A percentile compares a stretch with the other conserved stretches of the same genome.
Conservation (phyloP, 2,797 vertebrate species). For the Miopithecus talapoin region DNA sequence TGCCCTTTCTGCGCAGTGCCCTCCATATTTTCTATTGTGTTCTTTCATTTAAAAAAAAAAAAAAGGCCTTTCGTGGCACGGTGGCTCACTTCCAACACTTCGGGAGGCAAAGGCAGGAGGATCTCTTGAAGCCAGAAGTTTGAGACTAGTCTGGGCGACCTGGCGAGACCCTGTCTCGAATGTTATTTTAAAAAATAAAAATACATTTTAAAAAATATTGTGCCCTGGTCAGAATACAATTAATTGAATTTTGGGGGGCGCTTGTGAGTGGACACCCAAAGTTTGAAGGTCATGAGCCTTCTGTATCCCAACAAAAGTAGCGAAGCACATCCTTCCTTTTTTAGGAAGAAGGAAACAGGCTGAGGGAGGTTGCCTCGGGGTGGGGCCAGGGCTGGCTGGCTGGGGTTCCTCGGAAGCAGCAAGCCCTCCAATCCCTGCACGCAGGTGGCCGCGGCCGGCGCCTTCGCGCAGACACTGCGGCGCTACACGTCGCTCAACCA, state of each 20-base stretch:
- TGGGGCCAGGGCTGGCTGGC: neutral
- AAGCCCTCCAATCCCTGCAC: neutral
- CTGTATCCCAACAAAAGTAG: neutral
- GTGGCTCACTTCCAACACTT: neutral
- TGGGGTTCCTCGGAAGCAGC: neutral
- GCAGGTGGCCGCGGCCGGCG: slow-evolving; percentile 92
- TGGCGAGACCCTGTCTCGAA: neutral
- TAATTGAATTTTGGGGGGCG: neutral
- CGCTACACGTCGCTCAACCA: slow-evolving; percentile 96
- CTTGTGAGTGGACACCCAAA: neutral
- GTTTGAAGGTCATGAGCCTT: neutral
- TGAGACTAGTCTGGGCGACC: neutral
- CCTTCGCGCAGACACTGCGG: slow-evolving; percentile 94
- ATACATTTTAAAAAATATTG: neutral
- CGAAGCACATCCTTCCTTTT: neutral
- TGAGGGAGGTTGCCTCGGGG: neutral
- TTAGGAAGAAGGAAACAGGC: neutral
- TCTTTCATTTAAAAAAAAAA: neutral
- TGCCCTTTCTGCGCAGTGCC: neutral
- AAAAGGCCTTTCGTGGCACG: neutral
- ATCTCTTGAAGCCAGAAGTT: neutral
- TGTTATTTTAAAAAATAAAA: too few relatives aligned
- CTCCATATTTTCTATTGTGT: neutral
- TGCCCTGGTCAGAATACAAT: neutral
- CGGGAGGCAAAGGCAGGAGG: neutral